Conservation (phyloP, 2,888 invertebrate species). For the Esperia sulphurella region DNA sequence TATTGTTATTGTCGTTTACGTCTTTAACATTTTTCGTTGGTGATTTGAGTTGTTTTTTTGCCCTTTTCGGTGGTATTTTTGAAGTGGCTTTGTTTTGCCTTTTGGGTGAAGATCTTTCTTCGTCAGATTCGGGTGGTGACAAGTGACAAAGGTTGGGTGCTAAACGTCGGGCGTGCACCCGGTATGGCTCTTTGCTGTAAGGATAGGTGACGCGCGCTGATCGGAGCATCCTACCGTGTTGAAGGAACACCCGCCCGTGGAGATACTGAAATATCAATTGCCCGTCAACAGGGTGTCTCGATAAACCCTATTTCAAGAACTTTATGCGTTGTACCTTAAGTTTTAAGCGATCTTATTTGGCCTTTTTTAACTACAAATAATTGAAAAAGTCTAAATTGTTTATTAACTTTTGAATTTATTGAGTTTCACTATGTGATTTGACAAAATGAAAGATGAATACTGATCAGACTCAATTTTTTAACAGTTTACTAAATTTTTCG, state of each 20-base stretch:
- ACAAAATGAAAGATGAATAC: no score
- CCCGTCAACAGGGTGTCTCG: not conserved
- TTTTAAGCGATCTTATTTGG: no score
- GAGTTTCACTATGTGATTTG: no score
- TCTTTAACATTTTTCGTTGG: slow-evolving; percentile 65
- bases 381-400: no score
- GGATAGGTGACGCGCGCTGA: slow-evolving; percentile 81
- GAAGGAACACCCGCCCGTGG: slow-evolving; percentile 86
- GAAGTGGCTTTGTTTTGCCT: slow-evolving; percentile 37
- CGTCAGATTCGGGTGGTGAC: slow-evolving; percentile 57
- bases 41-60: slow-evolving; percentile 61
- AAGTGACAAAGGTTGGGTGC: slow-evolving; percentile 48
- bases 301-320: no score
- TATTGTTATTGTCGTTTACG: slow-evolving; percentile 64
- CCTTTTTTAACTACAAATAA: no score
- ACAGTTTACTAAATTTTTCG: no score
- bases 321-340: no score
- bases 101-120: slow-evolving; percentile 56
- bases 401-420: no score
- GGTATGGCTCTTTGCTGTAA: slow-evolving; percentile 68
- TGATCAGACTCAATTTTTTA: no score
- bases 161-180: slow-evolving; percentile 58
- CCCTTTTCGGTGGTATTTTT: slow-evolving; percentile 52
- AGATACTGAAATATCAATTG: slow-evolving; percentile 80
- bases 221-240: slow-evolving; percentile 83